Base-by-base conservation (phyloP, 2,888 invertebrate species). In the Hydrotaea diabolus region DNA sequence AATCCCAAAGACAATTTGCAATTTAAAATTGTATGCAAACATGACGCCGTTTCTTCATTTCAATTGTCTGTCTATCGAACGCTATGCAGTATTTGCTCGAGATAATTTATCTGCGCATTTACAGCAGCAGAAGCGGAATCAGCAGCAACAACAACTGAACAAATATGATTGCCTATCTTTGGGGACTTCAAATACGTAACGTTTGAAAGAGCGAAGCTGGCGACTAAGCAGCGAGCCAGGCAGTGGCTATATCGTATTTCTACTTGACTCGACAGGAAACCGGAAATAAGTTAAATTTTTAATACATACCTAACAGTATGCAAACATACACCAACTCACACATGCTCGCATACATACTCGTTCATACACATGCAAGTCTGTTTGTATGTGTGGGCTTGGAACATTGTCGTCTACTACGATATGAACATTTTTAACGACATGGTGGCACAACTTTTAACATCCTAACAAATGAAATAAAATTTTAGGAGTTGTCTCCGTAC, bases 261-360 rank as follows among this genome's bases (percentile, higher is more conserved):
- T 78, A 26, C 64, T 72, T 75, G 82, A 62, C 75, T 74, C 75
- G 82, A 74, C 82, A 75, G 74, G 78, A 82, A 82, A 78, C 82
- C 77, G 78, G 82, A 82, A 82, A 78, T 78, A 78, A 26, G 64
- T 73, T 78, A 73, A 64, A 78, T 55, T 73, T 62, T 73, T 73
- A 78, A 78, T 39, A 26, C 53, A 62, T 78, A 72, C 72, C 64
- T 26, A 62, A 72, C 49, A 36, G 49, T n/a, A 59, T 53, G 46
- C 55, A 23, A 43, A 55, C 11, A n/a, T 21, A 8, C 21, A 55
- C 57, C 13, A 13, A 19, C 53, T 55, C 31, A 69, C 23, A 39
- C 43, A n/a, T 17, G 15, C 17, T 13, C 11, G 8, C 39, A n/a
- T 57, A 21, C 23, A 23, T n/a, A n/a, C n/a, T n/a, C n/a, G n/a